A percentile compares a stretch with the other conserved stretches of the same genome.
Evolutionary conservation across 2,888 invertebrate species (phyloP).

Genomic region (Troides helena): DNA sequence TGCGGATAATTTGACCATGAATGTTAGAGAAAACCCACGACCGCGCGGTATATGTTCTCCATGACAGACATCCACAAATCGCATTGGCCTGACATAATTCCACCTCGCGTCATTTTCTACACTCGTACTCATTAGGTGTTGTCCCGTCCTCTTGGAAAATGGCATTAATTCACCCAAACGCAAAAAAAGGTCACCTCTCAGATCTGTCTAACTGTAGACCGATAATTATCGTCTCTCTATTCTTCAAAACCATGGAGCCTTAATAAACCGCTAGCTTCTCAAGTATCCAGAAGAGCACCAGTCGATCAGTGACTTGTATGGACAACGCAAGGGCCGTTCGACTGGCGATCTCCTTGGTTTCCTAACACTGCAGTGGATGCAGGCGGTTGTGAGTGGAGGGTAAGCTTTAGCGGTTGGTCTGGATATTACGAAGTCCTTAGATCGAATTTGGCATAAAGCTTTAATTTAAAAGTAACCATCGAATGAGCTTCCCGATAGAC

Average conservation of each 20-base stretch:
- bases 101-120: background rate
- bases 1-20: no score
- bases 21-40: no score
- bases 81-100: no score
- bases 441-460: background rate
- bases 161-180: background rate
- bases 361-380: background rate
- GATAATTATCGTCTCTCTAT: background rate
- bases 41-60: no score
- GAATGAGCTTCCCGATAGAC: background rate
- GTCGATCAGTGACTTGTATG: background rate
- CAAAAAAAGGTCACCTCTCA: background rate
- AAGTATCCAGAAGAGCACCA: background rate
- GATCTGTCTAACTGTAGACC: background rate
- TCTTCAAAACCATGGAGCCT: background rate
- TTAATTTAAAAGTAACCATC: background rate
- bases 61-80: no score
- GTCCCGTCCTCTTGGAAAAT: background rate
- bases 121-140: background rate
- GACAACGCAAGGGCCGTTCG: background rate
- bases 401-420: background rate
- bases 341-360: background rate
- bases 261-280: background rate
- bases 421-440: background rate
- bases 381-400: background rate